Conservation (phyloP, 35 echinoderm and acorn worm species). For the Nesometra sesokonis region DNA sequence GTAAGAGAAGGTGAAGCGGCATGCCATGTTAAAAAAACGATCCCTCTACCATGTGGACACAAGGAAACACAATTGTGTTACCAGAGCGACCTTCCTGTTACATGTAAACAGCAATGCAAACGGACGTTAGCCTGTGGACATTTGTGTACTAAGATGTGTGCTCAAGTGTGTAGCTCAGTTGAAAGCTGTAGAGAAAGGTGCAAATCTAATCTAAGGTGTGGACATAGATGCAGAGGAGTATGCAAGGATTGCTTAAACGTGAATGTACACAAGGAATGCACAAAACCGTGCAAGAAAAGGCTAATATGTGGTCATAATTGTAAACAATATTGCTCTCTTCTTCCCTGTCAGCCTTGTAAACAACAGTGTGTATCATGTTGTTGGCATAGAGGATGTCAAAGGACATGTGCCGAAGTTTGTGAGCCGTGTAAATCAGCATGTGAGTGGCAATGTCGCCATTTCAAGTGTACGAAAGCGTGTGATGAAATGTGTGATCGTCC, state of each 20-base stretch:
- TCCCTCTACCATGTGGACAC: neutral
- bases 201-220: neutral
- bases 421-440: conserved; percentile 47
- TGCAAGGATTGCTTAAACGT: neutral
- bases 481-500: neutral
- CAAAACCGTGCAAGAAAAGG: neutral
- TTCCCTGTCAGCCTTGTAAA: neutral
- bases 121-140: neutral
- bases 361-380: neutral
- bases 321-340: neutral
- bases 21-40: neutral
- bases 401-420: conserved; percentile 45
- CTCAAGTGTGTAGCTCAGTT: neutral
- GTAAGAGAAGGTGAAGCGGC: neutral
- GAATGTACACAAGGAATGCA: neutral
- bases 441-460: conserved; percentile 34
- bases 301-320: conserved; percentile 20
- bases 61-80: neutral
- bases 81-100: neutral
- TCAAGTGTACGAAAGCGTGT: neutral
- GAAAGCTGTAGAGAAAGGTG: neutral
- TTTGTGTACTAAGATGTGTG: conserved; percentile 11
- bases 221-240: neutral
- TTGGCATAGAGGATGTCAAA: conserved; percentile 30
- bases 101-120: neutral